A percentile compares a stretch with the other conserved stretches of the same genome.
Evolutionary conservation across 2,113 vertebrate species (phyloP).

Genomic region (Pelvicachromis taeniatus): DNA sequence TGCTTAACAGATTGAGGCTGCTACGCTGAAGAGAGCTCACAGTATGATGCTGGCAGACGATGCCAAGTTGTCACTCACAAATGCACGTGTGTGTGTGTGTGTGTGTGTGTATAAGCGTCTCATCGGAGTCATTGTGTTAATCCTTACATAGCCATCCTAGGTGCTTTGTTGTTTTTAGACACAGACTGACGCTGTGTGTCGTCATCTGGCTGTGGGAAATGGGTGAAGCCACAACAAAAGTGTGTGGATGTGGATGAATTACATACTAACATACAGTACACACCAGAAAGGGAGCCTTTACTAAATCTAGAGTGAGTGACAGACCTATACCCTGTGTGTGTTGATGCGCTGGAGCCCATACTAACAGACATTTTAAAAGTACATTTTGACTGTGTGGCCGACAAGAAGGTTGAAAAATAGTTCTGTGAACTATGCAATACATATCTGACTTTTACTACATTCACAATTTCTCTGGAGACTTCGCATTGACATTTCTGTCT

Average conservation of each 20-base stretch:
- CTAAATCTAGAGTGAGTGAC: background rate
- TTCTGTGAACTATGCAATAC: background rate
- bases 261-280: background rate
- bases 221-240: background rate
- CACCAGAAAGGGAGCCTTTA: background rate
- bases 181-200: slow-evolving; percentile 16
- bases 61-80: slow-evolving; percentile 30
- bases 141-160: background rate
- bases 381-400: background rate
- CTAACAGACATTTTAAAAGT: background rate
- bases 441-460: background rate
- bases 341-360: accelerated
- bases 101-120: background rate
- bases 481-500: background rate
- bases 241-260: background rate
- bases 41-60: background rate
- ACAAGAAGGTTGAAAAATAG: background rate
- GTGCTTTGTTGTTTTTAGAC: slow-evolving; percentile 24
- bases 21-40: slow-evolving; percentile 7
- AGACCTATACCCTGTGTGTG: background rate
- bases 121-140: background rate
- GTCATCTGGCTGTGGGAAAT: slow-evolving; percentile 7
- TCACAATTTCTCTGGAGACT: background rate
- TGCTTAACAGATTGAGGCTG: slow-evolving; percentile 47
- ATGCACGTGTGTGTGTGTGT: background rate